Base-by-base conservation (phyloP, 92 coral and sea anemone species). In the Scolanthus callimorphus region DNA sequence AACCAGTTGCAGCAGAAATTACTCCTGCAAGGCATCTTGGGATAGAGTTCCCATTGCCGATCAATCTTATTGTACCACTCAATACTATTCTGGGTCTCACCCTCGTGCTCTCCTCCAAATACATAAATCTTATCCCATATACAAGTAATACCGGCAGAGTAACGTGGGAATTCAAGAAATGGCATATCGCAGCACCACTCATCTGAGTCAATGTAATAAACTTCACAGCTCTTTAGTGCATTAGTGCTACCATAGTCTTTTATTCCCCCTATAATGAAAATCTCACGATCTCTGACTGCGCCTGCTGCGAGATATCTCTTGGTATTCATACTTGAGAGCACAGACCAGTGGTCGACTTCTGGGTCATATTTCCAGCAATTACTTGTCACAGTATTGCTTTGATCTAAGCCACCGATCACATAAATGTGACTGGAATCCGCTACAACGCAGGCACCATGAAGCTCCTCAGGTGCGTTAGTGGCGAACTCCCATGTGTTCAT, bases 1-100 rank as follows among this genome's bases (percentile, higher is more conserved):
- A 62, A 37, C 68, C 68, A 62, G 24, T 62, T 48, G 46, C 68
- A 62, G 21, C 55, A 31, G 44, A 62, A 62, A 49, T 62, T 43
- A 20, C 68, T 62, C 4, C 57, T 47, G 26, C 55, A 45, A 13
- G 68, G 68, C 68, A 62, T 62, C 17, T 46, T 46, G 23, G 55
- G 12, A 1, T 27, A 24, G 0, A 62, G 22, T 17, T 43, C 68
- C 68, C 68, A 62, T 3, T 27, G 20, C 17, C 44, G 25, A 11
- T 62, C 31, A 10, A 43, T 49, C 31, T 45, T 20, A 62, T 62
- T 24, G 34, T 45, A 62, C 11, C 50, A 34, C 25, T 62, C 68
- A 27, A 62, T 51, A 31, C 29, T 62, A 19, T 15, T 17, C 39
- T 62, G 56, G 43, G 68, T 62, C 26, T 62, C 68, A 2, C 68